phyloP scores from a whole-genome alignment of 2,797 vertebrate genomes.

The Pangasius larnaudii region DNA sequence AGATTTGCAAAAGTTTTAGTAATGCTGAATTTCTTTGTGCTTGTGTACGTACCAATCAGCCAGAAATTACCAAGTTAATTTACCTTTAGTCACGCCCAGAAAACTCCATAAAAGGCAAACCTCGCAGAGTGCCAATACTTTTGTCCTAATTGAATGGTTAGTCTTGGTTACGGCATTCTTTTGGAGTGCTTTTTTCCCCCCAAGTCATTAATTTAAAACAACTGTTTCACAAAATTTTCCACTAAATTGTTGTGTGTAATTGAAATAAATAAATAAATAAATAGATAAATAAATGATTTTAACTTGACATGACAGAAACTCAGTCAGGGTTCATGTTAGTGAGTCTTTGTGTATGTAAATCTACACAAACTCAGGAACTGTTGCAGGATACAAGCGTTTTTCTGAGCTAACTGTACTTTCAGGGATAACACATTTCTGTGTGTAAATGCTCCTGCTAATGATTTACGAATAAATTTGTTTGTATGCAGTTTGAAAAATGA shows the following conservation, averaged over 20 bases:
- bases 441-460: background rate
- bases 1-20: background rate
- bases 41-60: background rate
- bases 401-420: no score
- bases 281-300: background rate
- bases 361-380: no score
- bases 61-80: background rate
- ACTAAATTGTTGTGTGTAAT: background rate
- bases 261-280: background rate
- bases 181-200: no score
- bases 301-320: background rate
- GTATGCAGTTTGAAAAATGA: background rate
- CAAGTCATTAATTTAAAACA: background rate
- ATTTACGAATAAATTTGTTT: background rate
- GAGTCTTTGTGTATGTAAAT: no score
- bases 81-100: background rate
- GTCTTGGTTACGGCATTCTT: background rate
- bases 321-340: no score
- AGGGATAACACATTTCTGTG: no score
- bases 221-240: background rate
- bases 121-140: background rate
- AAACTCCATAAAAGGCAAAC: background rate
- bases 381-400: no score
- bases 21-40: no score
- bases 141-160: background rate